phyloP scores from a whole-genome alignment of 1,140 invertebrate species.

The Eriosoma lanigerum region DNA sequence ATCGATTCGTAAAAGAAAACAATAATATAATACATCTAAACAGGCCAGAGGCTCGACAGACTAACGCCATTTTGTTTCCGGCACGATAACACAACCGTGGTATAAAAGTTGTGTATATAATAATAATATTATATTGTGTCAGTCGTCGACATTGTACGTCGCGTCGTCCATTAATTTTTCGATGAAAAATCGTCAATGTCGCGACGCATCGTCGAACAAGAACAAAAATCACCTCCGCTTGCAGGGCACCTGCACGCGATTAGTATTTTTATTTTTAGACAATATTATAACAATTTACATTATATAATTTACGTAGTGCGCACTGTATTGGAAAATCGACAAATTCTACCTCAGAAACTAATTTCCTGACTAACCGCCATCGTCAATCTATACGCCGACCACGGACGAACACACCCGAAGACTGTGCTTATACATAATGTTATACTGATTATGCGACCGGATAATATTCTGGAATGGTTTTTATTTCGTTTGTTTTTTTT shows the following conservation, averaged over 20 bases:
- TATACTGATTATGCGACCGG: no score
- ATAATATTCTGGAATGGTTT: no score
- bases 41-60: no score
- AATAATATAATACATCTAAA: no score
- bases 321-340: neutral
- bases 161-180: neutral
- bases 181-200: constrained; percentile 33
- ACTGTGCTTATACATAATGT: neutral
- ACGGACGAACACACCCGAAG: no score
- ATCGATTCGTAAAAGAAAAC: no score
- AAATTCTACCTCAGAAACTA: neutral
- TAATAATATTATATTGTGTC: no score
- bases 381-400: no score
- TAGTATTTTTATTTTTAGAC: neutral
- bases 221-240: neutral
- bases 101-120: no score
- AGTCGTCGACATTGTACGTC: neutral
- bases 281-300: neutral
- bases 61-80: no score
- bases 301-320: neutral
- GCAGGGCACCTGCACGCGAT: neutral
- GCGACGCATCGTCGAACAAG: neutral
- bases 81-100: no score
- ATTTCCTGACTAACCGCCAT: neutral
- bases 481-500: no score